A percentile compares a stretch with the other conserved stretches of the same genome.
Conservation (phyloP, 2,113 vertebrate species). For the Euleptes europaea region DNA sequence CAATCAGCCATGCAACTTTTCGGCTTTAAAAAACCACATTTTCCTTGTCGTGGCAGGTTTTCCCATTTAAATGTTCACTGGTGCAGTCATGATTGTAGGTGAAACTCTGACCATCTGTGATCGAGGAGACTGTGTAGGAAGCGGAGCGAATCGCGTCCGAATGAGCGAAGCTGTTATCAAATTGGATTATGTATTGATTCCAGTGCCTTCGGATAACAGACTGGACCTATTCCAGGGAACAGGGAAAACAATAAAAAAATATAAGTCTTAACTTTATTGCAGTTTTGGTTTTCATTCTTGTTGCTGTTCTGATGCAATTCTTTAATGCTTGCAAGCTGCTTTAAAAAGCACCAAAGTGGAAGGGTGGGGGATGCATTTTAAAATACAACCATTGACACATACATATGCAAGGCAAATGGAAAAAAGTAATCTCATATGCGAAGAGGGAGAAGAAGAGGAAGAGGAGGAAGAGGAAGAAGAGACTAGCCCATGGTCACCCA, state of each 20-base stretch:
- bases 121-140: conserved; percentile 90
- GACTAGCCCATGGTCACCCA: no score
- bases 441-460: no score
- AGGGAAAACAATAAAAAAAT: not conserved
- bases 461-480: no score
- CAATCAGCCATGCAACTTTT: conserved; percentile 82
- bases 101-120: conserved; percentile 88
- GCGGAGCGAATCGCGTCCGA: conserved; percentile 88
- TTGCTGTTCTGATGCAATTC: no score
- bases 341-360: no score
- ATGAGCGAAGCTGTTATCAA: conserved; percentile 88
- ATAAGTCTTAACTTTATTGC: accelerated
- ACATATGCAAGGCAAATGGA: no score
- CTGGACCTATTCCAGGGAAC: conserved; percentile 82
- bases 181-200: conserved; percentile 94
- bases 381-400: no score
- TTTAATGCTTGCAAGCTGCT: no score
- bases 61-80: conserved; percentile 92
- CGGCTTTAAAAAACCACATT: conserved; percentile 76
- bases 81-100: conserved; percentile 85
- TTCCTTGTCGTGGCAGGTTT: conserved; percentile 85
- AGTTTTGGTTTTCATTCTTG: accelerated
- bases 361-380: no score
- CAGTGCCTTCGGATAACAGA: conserved; percentile 90
- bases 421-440: not conserved